A percentile compares a stretch with the other conserved stretches of the same genome.
These are phyloP conservation scores for Lysandra coridon DNA, from an alignment of 2,888 invertebrate species.

Conservation along the genomic window DNA sequence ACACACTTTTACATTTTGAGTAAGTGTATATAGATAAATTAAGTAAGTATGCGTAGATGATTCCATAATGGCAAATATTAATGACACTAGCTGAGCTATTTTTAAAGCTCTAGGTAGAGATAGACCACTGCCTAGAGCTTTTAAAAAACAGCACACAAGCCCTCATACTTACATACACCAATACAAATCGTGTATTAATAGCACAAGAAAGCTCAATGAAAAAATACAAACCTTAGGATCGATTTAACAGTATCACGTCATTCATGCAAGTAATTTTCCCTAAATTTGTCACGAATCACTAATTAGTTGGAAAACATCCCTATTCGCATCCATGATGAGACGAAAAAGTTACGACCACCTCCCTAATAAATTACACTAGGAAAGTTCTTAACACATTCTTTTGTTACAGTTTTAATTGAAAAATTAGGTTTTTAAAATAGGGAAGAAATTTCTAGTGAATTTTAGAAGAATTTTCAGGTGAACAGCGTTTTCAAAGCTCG, in stretches of 20 bases:
- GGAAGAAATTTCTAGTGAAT: not conserved
- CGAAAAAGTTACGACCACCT: not conserved
- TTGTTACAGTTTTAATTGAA: not conserved
- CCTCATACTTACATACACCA: not conserved
- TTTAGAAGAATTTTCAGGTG: too few species aligned
- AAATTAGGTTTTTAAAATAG: not conserved
- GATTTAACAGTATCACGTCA: not conserved
- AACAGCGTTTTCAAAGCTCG: conserved; percentile 54
- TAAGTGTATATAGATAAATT: too few species aligned
- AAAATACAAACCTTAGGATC: not conserved
- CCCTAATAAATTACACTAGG: not conserved
- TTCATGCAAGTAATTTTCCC: not conserved
- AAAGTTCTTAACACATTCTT: not conserved
- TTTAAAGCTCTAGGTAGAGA: too few species aligned
- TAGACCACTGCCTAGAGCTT: not conserved
- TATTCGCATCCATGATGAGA: not conserved
- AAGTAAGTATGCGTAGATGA: too few species aligned
- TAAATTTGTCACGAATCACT: not conserved
- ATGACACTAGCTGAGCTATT: too few species aligned
- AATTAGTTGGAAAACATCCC: not conserved
- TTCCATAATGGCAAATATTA: too few species aligned
- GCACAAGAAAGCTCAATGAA: not conserved
- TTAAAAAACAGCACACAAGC: not conserved
- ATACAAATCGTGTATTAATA: not conserved
- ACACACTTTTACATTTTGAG: too few species aligned